phyloP scores from a whole-genome alignment of 2,113 vertebrate species.

The Bufo bufo region DNA sequence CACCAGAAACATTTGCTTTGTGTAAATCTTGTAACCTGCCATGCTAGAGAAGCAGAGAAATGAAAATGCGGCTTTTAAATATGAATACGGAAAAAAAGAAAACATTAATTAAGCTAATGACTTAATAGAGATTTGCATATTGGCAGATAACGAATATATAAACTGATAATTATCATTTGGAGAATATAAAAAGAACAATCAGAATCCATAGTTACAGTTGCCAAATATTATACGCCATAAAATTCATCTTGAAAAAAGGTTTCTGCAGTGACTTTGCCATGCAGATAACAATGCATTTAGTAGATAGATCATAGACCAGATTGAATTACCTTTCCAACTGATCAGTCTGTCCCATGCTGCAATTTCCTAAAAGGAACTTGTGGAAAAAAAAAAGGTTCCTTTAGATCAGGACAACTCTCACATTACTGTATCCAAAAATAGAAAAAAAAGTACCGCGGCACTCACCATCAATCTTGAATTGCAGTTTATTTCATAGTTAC shows the following conservation, averaged over 20 bases:
- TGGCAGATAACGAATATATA: constrained; percentile 15
- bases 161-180: constrained; percentile 1
- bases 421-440: too few species aligned
- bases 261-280: background rate
- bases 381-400: background rate
- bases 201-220: background rate
- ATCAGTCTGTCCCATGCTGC: background rate
- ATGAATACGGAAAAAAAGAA: background rate
- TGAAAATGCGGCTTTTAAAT: background rate
- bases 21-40: background rate
- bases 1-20: background rate
- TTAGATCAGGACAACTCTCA: background rate
- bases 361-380: background rate
- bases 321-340: background rate
- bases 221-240: background rate
- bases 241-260: background rate
- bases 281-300: background rate
- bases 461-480: too few species aligned
- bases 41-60: background rate
- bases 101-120: constrained; percentile 8
- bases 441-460: too few species aligned
- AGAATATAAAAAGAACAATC: background rate
- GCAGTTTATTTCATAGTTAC: too few species aligned
- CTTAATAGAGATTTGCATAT: constrained; percentile 10
- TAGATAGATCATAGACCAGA: background rate